Evolutionary conservation across 2,113 vertebrate genomes (phyloP), one percentile per base, ranked within the genome.

Genomic region (Phalacrocorax brasilianus): DNA sequence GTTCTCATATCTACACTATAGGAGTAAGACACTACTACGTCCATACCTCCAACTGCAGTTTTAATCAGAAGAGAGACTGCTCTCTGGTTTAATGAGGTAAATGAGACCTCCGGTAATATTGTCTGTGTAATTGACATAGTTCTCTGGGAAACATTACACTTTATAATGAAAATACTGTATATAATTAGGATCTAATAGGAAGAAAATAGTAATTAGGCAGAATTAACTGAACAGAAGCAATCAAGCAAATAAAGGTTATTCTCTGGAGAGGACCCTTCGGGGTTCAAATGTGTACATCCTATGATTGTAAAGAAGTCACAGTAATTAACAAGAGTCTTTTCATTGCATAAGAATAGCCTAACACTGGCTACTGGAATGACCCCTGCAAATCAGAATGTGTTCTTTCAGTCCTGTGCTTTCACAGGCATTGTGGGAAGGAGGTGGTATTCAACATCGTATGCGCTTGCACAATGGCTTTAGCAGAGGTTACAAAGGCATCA

Each of bases 151-250:
- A 98, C 97, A 98, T 98, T 98, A 97, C 70, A 95, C 96, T 98
- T 98, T 97, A 98, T 98, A 98, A 98, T 98, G 98, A 98, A 98
- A 98, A 98, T 98, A 98, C 98, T 98, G 97, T 98, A 98, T 97
- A 98, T 98, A 98, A 98, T 98, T 98, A 98, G 98, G 97, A 97
- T 97, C 98, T 98, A 98, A 98, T 98, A 98, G 98, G 97, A 98
- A 98, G 97, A 98, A 98, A 98, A 98, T 97, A 98, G 98, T 97
- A 98, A 98, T 98, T 98, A 98, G 98, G 95, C 70, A 98, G 97
- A 98, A 98, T 98, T 98, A 98, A 98, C 98, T 96, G 98, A 98
- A 98, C 95, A 97, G 97, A 98, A 95, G 97, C 97, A 98, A 98
- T 98, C 98, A 98, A 98, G 98, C 98, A 98, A 98, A 98, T 97